phyloP scores from a whole-genome alignment of 2,113 vertebrate genomes.

The Oxyura jamaicensis region DNA sequence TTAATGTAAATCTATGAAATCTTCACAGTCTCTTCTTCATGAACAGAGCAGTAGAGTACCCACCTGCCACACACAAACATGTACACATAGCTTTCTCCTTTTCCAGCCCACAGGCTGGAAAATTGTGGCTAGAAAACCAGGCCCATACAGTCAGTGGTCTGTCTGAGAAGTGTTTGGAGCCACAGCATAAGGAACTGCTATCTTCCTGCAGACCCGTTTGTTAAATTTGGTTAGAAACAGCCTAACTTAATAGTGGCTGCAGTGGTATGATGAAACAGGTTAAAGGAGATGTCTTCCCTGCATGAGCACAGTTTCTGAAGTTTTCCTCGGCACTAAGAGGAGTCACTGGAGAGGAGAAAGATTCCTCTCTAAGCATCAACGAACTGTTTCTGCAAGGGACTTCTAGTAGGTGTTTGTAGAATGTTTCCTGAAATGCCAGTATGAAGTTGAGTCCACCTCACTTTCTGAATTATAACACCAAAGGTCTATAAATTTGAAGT shows the following conservation, averaged over 20 bases:
- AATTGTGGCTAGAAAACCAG: neutral
- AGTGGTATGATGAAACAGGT: neutral
- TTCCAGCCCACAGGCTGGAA: neutral
- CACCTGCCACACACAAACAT: neutral
- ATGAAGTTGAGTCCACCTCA: neutral
- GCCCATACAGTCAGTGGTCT: neutral
- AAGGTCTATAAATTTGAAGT: neutral
- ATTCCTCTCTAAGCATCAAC: neutral
- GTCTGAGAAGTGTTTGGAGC: accelerated
- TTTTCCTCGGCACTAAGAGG: neutral
- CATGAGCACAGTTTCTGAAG: accelerated
- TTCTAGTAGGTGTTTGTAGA: neutral
- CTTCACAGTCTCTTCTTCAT: neutral
- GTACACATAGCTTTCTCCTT: neutral
- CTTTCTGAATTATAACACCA: neutral
- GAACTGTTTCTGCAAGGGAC: neutral
- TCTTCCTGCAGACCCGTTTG: neutral
- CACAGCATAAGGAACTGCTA: neutral
- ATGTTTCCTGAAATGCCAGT: neutral
- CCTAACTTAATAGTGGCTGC: neutral
- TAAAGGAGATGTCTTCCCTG: neutral
- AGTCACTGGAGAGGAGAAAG: neutral
- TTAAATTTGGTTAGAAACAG: neutral
- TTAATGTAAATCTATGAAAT: neutral
- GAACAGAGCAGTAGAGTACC: neutral